Conservation (phyloP, 1,140 invertebrate species). For the Mercenaria mercenaria region DNA sequence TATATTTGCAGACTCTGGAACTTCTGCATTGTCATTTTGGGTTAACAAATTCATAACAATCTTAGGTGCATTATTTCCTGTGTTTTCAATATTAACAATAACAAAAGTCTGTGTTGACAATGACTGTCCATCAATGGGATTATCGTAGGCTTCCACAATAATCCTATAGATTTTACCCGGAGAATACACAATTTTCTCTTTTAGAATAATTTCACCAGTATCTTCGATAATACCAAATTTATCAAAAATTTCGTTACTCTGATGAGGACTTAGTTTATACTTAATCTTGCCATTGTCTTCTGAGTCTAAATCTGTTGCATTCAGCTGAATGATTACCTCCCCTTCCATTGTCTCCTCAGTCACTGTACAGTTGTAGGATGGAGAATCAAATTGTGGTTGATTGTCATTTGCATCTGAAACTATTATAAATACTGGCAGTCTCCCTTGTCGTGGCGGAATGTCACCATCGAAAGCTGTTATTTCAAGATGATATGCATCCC, state of each 20-base stretch:
- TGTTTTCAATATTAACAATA: constrained; percentile 55
- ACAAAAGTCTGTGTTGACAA: constrained; percentile 55
- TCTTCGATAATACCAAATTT: constrained; percentile 47
- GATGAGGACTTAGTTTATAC: constrained; percentile 54
- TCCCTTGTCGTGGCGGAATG: constrained; percentile 27
- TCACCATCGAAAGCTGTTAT: constrained; percentile 59
- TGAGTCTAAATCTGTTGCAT: constrained; percentile 46
- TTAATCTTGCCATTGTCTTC: constrained; percentile 44
- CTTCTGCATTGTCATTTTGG: background rate
- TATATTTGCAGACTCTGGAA: constrained; percentile 75
- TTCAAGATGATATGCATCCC: constrained; percentile 48
- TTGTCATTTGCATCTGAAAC: constrained; percentile 61
- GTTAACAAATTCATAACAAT: constrained; percentile 55
- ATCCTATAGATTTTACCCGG: constrained; percentile 50
- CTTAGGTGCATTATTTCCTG: constrained; percentile 55
- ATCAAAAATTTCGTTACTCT: constrained; percentile 41
- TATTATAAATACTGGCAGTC: constrained; percentile 19
- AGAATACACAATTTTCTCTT: constrained; percentile 39
- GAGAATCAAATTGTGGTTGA: constrained; percentile 35
- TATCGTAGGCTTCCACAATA: constrained; percentile 65
- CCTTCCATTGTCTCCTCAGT: constrained; percentile 29
- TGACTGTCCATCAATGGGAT: constrained; percentile 53
- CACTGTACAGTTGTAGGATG: constrained; percentile 50
- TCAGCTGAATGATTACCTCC: constrained; percentile 28
- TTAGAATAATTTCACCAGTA: constrained; percentile 55